Percentiles rank a stretch among this genome's conserved stretches.
These are phyloP conservation scores for Cyprinella venusta DNA, from an alignment of 2,797 vertebrate species.

Conservation along the genomic window DNA sequence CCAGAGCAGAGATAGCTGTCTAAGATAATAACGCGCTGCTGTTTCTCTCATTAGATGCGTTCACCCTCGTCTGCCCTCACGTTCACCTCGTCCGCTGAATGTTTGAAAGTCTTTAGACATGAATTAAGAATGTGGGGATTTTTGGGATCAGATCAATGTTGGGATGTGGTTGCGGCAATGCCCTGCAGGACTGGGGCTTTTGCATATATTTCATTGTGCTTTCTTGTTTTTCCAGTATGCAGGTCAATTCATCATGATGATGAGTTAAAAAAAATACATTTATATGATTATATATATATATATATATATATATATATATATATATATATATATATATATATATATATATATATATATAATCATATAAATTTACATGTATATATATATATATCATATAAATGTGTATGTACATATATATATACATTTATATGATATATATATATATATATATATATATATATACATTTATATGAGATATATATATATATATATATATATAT, in stretches of 20 bases:
- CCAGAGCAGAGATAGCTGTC: conserved; percentile 21
- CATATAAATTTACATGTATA: too few species aligned
- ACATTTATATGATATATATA: background rate
- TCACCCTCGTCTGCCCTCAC: conserved; percentile 29
- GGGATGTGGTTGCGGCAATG: conserved; percentile 39
- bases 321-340: too few species aligned
- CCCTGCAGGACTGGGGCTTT: conserved; percentile 7
- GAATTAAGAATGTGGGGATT: conserved; percentile 49
- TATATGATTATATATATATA: background rate
- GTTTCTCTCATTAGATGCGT: conserved; percentile 52
- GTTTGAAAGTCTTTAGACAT: conserved; percentile 42
- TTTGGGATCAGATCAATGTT: conserved; percentile 47
- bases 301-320: too few species aligned
- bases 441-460: too few species aligned
- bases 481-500: background rate
- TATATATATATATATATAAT: too few species aligned
- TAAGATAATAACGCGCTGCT: conserved; percentile 31
- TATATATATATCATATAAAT: too few species aligned
- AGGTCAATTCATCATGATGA: background rate
- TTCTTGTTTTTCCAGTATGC: background rate
- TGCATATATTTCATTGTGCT: conserved; percentile 19
- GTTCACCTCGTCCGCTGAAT: conserved; percentile 38
- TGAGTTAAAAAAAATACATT: background rate
- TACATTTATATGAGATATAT: background rate
- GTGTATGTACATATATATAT: too few species aligned